Evolutionary conservation across 2,888 invertebrate species (phyloP).

Genomic region (Drosophila lutescens): DNA sequence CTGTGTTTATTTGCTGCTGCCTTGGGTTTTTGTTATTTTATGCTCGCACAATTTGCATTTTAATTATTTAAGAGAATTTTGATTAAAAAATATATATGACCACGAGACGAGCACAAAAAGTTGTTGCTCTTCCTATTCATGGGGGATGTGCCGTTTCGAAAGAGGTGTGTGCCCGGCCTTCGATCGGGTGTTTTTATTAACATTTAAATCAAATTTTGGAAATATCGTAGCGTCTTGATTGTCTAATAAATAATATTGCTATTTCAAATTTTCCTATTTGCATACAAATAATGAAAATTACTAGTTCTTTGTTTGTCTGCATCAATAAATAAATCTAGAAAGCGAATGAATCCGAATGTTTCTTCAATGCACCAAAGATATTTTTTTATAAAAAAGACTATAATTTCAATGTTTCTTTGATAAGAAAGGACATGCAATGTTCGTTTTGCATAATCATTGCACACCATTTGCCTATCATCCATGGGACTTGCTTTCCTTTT

Average conservation of each 20-base stretch:
- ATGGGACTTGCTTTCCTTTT: conserved; percentile 1
- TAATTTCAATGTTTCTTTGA: no score
- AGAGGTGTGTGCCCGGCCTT: conserved; percentile 1
- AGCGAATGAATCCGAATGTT: no score
- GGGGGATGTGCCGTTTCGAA: not conserved
- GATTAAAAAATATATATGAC: conserved; percentile 77
- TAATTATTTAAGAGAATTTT: conserved; percentile 84
- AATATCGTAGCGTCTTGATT: not conserved
- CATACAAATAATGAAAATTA: not conserved
- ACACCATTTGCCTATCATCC: conserved; percentile 1
- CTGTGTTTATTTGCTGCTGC: conserved; percentile 47
- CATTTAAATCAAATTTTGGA: conserved; percentile 23
- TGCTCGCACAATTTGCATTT: conserved; percentile 81
- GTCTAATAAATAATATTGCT: not conserved
- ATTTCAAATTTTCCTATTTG: not conserved
- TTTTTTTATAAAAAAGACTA: no score
- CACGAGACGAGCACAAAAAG: conserved; percentile 13
- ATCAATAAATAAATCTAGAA: no score
- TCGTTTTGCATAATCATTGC: not conserved
- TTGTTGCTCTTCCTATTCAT: conserved; percentile 26
- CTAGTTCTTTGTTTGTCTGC: no score
- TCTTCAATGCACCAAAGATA: no score
- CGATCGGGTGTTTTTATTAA: conserved; percentile 27
- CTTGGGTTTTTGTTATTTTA: conserved; percentile 59
- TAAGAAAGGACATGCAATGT: not conserved